Percentiles rank a stretch among this genome's conserved stretches.
These are phyloP conservation scores for Acanthopagrus latus DNA, from an alignment of 2,797 vertebrate species.

Conservation along the genomic window DNA sequence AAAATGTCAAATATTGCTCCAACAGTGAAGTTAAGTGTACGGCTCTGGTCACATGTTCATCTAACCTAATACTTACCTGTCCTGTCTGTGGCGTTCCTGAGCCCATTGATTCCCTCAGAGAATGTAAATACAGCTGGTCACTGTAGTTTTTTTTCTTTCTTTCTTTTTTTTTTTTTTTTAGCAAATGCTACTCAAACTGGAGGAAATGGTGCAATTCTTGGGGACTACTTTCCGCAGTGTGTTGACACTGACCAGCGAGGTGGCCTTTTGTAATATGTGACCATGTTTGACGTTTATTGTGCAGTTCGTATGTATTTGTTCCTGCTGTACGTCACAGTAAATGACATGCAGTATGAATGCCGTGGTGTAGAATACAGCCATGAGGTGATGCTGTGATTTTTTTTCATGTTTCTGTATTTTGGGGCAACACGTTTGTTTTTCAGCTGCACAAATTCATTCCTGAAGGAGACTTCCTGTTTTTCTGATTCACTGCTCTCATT, in stretches of 20 bases:
- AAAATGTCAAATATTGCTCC: neutral
- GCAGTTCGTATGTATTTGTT: neutral
- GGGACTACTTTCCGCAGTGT: neutral
- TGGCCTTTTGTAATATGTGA: neutral
- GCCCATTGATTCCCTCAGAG: neutral
- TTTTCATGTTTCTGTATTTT: slow-evolving; percentile 21
- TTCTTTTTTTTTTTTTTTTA: too few species aligned
- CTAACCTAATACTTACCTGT: neutral
- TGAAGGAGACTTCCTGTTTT: slow-evolving; percentile 75
- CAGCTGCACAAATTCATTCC: slow-evolving; percentile 53
- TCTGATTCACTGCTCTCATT: slow-evolving; percentile 54
- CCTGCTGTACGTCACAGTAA: neutral
- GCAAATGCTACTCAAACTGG: neutral
- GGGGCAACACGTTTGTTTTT: slow-evolving; percentile 40
- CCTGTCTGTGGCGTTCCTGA: neutral
- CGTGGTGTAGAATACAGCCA: neutral
- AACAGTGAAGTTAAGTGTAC: neutral
- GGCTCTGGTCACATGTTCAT: slow-evolving; percentile 3
- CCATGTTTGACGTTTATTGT: neutral
- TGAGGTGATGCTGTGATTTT: slow-evolving; percentile 11
- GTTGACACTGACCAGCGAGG: neutral
- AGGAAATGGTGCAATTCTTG: neutral
- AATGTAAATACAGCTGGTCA: neutral
- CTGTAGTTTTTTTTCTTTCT: neutral
- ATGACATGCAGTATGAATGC: neutral